Conservation (phyloP, 2,113 vertebrate genomes). For the Odocoileus virginianus region DNA sequence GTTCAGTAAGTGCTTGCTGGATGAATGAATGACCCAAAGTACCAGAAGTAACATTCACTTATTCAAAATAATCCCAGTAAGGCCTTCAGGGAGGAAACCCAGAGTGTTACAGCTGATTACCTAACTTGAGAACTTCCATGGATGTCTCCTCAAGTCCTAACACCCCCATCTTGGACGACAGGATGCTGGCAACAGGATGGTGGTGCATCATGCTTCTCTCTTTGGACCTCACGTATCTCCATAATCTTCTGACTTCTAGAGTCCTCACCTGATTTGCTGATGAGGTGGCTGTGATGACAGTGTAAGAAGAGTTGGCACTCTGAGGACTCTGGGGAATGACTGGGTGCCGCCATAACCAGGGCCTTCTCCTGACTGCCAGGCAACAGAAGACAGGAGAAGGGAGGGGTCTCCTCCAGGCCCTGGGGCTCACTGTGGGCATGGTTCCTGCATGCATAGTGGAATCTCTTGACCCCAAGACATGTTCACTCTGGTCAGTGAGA, state of each 20-base stretch:
- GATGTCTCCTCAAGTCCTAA: neutral
- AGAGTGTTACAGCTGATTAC: neutral
- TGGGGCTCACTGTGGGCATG: neutral
- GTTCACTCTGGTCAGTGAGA: neutral
- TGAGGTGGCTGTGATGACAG: neutral
- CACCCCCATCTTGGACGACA: neutral
- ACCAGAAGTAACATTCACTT: neutral
- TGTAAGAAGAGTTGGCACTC: neutral
- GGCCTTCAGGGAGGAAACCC: neutral
- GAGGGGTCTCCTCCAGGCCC: neutral
- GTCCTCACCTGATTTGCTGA: neutral
- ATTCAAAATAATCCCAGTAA: neutral
- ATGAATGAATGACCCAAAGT: neutral
- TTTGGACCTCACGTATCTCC: neutral
- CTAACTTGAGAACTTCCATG: neutral
- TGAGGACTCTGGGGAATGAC: neutral
- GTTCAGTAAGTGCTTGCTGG: neutral
- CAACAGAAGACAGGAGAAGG: neutral
- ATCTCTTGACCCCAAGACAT: neutral
- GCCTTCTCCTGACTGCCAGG: neutral
- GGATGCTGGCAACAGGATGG: neutral
- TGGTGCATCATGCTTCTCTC: neutral
- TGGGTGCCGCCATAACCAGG: neutral
- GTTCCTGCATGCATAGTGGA: neutral
- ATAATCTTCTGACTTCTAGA: neutral